A percentile compares a stretch with the other conserved stretches of the same genome.
phyloP scores from a whole-genome alignment of 2,113 vertebrate genomes.

The Passerina amoena region DNA sequence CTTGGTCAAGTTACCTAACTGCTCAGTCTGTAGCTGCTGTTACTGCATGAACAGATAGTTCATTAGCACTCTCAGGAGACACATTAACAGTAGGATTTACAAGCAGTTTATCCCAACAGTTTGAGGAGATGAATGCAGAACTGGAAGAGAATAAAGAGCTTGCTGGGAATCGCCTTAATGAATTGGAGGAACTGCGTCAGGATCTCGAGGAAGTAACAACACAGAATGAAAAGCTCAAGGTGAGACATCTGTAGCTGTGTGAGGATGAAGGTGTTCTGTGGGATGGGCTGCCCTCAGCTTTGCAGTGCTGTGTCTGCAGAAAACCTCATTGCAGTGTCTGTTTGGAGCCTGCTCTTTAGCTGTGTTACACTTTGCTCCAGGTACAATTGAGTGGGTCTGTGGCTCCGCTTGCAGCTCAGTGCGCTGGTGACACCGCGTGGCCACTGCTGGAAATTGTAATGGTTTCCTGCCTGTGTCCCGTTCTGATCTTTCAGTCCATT shows the following conservation, averaged over 20 bases:
- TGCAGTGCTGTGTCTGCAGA: background rate
- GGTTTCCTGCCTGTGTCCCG: background rate
- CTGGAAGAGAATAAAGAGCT: conserved; percentile 93
- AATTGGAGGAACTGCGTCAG: conserved; percentile 90
- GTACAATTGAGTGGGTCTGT: background rate
- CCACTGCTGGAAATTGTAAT: background rate
- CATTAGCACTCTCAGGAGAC: background rate
- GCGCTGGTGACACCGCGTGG: background rate
- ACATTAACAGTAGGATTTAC: background rate
- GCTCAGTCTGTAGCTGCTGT: background rate
- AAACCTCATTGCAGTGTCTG: background rate
- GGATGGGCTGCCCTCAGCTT: background rate
- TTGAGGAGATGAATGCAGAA: conserved; percentile 97
- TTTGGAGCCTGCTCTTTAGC: background rate
- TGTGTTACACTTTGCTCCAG: background rate
- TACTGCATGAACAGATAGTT: background rate
- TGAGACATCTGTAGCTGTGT: background rate
- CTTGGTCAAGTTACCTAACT: background rate
- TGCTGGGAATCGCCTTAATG: conserved; percentile 87
- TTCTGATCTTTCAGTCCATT: background rate
- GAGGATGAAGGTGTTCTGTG: background rate
- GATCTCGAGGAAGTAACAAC: conserved; percentile 88
- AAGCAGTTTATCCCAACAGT: conserved; percentile 68
- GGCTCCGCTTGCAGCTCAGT: accelerated
- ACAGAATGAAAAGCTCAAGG: conserved; percentile 92